These are phyloP conservation scores for Darwinula stevensoni DNA, from an alignment of 2,888 invertebrate species.

Conservation along the genomic window DNA sequence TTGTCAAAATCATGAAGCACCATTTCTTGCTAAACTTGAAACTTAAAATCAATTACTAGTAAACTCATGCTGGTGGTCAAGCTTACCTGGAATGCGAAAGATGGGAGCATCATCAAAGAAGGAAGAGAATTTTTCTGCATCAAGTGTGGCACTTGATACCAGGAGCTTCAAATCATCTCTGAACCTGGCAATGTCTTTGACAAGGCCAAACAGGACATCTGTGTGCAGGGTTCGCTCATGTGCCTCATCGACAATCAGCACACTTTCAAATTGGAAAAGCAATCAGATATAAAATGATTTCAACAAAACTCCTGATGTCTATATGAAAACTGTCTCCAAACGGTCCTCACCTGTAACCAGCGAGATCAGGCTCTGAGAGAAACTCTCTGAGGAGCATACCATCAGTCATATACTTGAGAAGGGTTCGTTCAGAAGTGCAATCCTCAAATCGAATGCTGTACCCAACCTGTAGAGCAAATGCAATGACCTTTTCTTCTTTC, in stretches of 20 bases:
- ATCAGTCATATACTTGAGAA: slow-evolving; percentile 97
- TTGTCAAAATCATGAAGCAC: slow-evolving; percentile 4
- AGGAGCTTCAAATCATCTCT: slow-evolving; percentile 75
- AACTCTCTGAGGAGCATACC: slow-evolving; percentile 93
- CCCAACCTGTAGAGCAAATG: slow-evolving; percentile 25
- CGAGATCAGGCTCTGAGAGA: slow-evolving; percentile 81
- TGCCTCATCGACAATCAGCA: slow-evolving; percentile 98
- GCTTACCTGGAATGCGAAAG: slow-evolving; percentile 49
- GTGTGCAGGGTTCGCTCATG: slow-evolving; percentile 95
- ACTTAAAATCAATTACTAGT: no score
- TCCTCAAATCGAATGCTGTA: slow-evolving; percentile 87
- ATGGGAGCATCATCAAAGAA: slow-evolving; percentile 98
- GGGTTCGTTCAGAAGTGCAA: slow-evolving; percentile 85
- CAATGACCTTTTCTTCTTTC: no score
- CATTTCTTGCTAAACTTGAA: no score
- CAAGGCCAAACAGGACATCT: slow-evolving; percentile 87
- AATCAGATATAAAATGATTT: slow-evolving; percentile 4
- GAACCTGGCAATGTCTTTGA: slow-evolving; percentile 38
- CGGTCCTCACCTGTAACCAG: slow-evolving; percentile 39
- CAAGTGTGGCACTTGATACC: slow-evolving; percentile 90
- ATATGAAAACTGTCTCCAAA: slow-evolving; percentile 5
- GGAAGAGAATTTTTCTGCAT: slow-evolving; percentile 87
- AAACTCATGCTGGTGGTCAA: no score
- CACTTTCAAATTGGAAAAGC: slow-evolving; percentile 24
- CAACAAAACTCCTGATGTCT: no score